These are phyloP conservation scores for Thermophis baileyi DNA, from an alignment of 2,113 vertebrate genomes.

Conservation along the genomic window DNA sequence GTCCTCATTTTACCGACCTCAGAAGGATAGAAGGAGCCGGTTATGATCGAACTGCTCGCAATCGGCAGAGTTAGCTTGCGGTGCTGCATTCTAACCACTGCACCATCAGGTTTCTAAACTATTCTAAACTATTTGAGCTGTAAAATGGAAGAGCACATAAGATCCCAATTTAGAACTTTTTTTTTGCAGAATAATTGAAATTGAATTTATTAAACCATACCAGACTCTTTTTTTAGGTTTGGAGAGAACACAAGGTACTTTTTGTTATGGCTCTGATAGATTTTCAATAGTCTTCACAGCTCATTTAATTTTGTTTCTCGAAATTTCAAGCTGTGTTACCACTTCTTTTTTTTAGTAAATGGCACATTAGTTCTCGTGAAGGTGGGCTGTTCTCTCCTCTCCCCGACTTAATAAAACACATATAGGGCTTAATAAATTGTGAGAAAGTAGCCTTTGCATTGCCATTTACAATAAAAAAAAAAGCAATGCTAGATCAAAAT, in stretches of 20 bases:
- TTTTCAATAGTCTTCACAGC: constrained; percentile 4
- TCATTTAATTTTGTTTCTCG: neutral
- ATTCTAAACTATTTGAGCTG: neutral
- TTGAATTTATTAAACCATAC: constrained; percentile 2
- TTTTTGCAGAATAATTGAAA: neutral
- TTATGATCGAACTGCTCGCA: neutral
- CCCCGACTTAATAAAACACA: neutral
- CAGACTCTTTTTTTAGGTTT: neutral
- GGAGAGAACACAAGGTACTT: neutral
- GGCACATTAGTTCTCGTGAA: neutral
- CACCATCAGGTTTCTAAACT: neutral
- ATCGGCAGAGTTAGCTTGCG: neutral
- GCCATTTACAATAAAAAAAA: neutral
- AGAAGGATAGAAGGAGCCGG: neutral
- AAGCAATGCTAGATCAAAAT: neutral
- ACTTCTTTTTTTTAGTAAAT: neutral
- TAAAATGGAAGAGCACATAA: neutral
- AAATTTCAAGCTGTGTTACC: neutral
- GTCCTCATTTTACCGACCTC: neutral
- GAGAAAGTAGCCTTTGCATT: neutral
- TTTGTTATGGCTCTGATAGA: neutral
- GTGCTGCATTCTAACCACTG: neutral
- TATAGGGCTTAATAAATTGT: neutral
- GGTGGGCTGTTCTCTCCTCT: neutral
- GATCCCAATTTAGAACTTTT: neutral